Percentiles rank a stretch among this genome's conserved stretches.
Conservation (phyloP, 2,888 invertebrate species). For the Saturnia japonica region DNA sequence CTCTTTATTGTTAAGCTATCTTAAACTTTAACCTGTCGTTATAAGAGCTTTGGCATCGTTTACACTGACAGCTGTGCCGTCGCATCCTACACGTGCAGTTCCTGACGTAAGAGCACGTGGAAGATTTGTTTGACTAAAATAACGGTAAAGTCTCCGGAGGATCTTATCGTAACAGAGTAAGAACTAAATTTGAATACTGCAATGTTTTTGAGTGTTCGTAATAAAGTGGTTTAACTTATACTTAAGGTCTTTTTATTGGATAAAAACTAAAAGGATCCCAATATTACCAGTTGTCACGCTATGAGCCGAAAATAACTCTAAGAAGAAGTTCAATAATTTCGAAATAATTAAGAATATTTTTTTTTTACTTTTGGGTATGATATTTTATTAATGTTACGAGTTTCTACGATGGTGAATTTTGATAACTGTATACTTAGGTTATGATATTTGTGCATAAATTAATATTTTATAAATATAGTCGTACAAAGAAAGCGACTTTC, state of each 20-base stretch:
- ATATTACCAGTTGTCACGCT: conserved; percentile 14
- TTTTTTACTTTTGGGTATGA: background rate
- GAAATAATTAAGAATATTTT: background rate
- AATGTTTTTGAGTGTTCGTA: background rate
- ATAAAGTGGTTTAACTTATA: conserved; percentile 10
- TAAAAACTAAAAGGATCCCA: conserved; percentile 3
- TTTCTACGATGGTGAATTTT: too few relatives aligned
- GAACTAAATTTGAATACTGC: background rate
- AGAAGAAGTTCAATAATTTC: background rate
- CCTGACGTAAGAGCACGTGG: conserved; percentile 22
- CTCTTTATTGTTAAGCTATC: background rate
- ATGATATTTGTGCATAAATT: too few relatives aligned
- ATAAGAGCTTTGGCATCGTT: conserved; percentile 4
- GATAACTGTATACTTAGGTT: too few relatives aligned
- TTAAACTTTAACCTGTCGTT: background rate
- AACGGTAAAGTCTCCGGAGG: background rate
- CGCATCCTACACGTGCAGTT: conserved; percentile 21
- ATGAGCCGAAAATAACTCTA: background rate
- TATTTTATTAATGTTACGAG: background rate
- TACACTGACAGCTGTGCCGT: conserved; percentile 12
- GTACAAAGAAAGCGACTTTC: too few relatives aligned
- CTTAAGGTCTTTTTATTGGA: conserved; percentile 14
- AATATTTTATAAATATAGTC: too few relatives aligned
- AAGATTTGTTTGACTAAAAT: conserved; percentile 1
- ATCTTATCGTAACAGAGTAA: conserved; percentile 2